Percentiles rank a stretch among this genome's conserved stretches.
phyloP scores from a whole-genome alignment of 2,113 vertebrate species.

The Orientallactaga bullata region DNA sequence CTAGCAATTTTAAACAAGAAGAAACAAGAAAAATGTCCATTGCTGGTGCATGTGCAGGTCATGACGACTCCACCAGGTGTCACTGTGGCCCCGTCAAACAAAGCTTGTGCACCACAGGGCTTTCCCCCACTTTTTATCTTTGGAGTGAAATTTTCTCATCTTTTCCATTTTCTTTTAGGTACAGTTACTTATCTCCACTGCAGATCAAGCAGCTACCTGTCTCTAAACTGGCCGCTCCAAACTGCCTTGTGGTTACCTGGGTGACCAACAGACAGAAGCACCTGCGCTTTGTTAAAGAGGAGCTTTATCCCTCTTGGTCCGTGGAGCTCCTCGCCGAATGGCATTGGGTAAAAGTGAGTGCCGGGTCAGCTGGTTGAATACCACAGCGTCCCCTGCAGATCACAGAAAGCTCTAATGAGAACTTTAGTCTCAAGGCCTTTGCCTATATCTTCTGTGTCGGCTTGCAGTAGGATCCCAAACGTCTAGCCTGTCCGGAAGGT shows the following conservation, averaged over 20 bases:
- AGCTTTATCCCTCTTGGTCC: conserved; percentile 96
- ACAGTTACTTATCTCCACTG: conserved; percentile 90
- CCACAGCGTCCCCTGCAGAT: background rate
- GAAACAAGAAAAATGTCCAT: background rate
- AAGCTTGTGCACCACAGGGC: background rate
- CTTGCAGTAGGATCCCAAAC: background rate
- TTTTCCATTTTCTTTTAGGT: conserved; percentile 86
- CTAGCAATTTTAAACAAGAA: background rate
- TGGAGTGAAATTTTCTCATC: conserved; percentile 39
- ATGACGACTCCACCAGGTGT: conserved; percentile 85
- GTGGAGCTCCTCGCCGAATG: conserved; percentile 92
- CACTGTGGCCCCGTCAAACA: conserved; percentile 78
- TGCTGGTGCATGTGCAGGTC: background rate
- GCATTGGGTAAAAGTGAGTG: conserved; percentile 97
- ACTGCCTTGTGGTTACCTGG: conserved; percentile 94
- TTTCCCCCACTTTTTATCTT: conserved; percentile 6
- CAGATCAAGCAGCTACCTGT: conserved; percentile 94
- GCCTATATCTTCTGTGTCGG: background rate
- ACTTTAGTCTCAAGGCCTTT: conserved; percentile 7
- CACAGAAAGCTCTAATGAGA: conserved; percentile 5
- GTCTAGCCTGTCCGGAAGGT: background rate
- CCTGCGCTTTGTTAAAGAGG: conserved; percentile 92
- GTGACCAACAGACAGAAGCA: conserved; percentile 97
- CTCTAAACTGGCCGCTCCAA: conserved; percentile 88
- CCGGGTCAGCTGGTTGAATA: conserved; percentile 41